Conservation (phyloP, 2,888 invertebrate species). For the Aspidiotus rigidus region DNA sequence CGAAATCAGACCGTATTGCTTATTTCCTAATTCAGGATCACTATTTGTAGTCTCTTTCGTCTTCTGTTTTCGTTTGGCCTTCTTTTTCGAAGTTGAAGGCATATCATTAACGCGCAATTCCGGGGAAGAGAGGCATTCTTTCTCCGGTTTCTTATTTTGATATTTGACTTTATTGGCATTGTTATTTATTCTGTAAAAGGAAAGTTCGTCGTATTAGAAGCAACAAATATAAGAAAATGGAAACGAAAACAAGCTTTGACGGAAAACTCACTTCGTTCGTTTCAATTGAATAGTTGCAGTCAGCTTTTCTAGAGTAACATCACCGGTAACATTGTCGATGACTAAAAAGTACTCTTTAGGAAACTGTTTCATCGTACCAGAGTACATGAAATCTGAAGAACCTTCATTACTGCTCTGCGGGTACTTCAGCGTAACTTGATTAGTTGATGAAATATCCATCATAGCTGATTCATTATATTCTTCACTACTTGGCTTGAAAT, state of each 20-base stretch:
- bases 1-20: slow-evolving; percentile 45
- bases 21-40: slow-evolving; percentile 26
- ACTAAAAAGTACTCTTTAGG: slow-evolving; percentile 92
- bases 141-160: slow-evolving; percentile 31
- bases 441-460: slow-evolving; percentile 78
- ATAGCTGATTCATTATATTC: slow-evolving; percentile 84
- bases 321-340: slow-evolving; percentile 83
- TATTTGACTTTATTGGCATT: slow-evolving; percentile 23
- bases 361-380: slow-evolving; percentile 84
- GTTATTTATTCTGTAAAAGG: slow-evolving; percentile 16
- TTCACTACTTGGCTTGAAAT: slow-evolving; percentile 97
- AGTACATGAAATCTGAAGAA: slow-evolving; percentile 83
- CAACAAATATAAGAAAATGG: background rate
- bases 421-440: slow-evolving; percentile 83
- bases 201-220: background rate
- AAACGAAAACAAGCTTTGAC: background rate
- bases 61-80: slow-evolving; percentile 27
- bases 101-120: background rate
- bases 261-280: slow-evolving; percentile 58
- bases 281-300: slow-evolving; percentile 86
- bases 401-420: slow-evolving; percentile 91
- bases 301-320: slow-evolving; percentile 85
- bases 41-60: slow-evolving; percentile 19
- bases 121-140: slow-evolving; percentile 21
- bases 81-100: slow-evolving; percentile 22